Percentiles rank a stretch among this genome's conserved stretches.
Conservation (phyloP, 2,113 vertebrate species). For the Megaleporinus macrocephalus region DNA sequence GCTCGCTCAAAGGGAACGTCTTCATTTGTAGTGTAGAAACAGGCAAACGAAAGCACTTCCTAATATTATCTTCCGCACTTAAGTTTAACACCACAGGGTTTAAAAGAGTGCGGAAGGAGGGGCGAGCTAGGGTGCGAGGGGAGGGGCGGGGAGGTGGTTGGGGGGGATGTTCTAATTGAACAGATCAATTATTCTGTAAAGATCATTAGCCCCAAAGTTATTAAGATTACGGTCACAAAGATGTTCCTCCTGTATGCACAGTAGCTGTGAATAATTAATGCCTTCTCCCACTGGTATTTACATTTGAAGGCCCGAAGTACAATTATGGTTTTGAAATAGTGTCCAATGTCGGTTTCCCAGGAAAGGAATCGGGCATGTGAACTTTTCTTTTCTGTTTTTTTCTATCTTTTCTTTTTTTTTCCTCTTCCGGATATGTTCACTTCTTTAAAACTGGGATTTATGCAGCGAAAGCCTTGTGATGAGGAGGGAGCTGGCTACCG, state of each 20-base stretch:
- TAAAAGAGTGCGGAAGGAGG: slow-evolving; percentile 16
- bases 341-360: slow-evolving; percentile 78
- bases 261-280: slow-evolving; percentile 70
- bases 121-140: neutral
- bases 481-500: slow-evolving; percentile 31
- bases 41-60: neutral
- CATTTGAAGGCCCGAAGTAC: slow-evolving; percentile 77
- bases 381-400: slow-evolving; percentile 62
- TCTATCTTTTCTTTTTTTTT: too few species aligned
- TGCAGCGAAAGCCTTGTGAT: slow-evolving; percentile 75
- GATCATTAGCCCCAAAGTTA: slow-evolving; percentile 68
- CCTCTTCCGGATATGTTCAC: slow-evolving; percentile 66
- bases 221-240: slow-evolving; percentile 72
- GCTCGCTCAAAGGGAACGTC: too few species aligned
- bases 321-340: slow-evolving; percentile 81
- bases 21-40: neutral
- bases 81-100: slow-evolving; percentile 11
- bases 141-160: neutral
- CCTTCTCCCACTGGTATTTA: slow-evolving; percentile 72
- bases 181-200: slow-evolving; percentile 46
- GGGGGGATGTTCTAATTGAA: slow-evolving; percentile 19
- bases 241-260: slow-evolving; percentile 72
- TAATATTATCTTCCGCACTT: slow-evolving; percentile 7
- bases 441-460: slow-evolving; percentile 75
- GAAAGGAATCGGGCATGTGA: slow-evolving; percentile 71